Percentiles rank a stretch among this genome's conserved stretches.
These are phyloP conservation scores for Oplegnathus fasciatus DNA, from an alignment of 2,113 vertebrate genomes.

Conservation along the genomic window DNA sequence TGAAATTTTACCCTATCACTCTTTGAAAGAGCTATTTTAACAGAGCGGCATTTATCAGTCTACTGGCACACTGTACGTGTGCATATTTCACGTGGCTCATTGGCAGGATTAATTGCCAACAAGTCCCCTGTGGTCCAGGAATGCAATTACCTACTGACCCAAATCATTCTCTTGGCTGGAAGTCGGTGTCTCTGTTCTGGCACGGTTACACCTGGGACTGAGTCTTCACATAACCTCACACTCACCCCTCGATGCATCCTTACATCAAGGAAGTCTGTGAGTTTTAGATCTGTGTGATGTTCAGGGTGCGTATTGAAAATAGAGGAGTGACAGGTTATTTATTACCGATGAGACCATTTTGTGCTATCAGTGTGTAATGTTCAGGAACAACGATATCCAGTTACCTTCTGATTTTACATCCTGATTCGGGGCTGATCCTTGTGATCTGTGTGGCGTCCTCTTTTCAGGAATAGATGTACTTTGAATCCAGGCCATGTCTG, in stretches of 20 bases:
- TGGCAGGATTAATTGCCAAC: conserved; percentile 80
- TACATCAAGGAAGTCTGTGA: background rate
- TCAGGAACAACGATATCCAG: conserved; percentile 6
- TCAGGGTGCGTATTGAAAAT: background rate
- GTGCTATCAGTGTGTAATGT: conserved; percentile 6
- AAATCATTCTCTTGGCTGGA: conserved; percentile 78
- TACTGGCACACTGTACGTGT: conserved; percentile 50
- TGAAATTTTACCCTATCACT: conserved; percentile 43
- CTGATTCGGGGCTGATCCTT: background rate
- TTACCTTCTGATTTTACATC: background rate
- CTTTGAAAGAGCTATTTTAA: conserved; percentile 40
- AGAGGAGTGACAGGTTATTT: background rate
- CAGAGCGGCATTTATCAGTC: conserved; percentile 53
- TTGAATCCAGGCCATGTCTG: conserved; percentile 9
- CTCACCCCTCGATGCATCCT: conserved; percentile 16
- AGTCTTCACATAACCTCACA: conserved; percentile 52
- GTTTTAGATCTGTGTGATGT: conserved; percentile 20
- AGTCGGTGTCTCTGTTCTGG: conserved; percentile 58
- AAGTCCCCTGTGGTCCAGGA: conserved; percentile 77
- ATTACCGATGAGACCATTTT: background rate
- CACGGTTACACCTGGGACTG: conserved; percentile 63
- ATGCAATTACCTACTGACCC: conserved; percentile 85
- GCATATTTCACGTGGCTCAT: conserved; percentile 65
- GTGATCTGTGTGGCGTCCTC: background rate
- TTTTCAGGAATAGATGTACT: conserved; percentile 32